A percentile compares a stretch with the other conserved stretches of the same genome.
Evolutionary conservation across 1,140 invertebrate genomes (phyloP).

Genomic region (Tetraneura akinire): DNA sequence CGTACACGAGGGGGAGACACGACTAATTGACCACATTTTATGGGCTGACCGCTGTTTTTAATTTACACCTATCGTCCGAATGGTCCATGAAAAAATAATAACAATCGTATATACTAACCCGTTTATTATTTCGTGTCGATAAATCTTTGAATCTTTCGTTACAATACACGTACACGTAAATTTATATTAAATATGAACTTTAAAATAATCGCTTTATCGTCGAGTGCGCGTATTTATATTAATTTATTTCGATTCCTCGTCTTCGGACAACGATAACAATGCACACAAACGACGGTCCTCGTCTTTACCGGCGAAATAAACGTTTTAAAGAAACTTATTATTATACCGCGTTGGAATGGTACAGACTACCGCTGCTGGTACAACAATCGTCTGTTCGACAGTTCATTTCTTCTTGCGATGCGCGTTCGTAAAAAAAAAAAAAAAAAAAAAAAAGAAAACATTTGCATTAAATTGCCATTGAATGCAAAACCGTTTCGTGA

Average conservation of each 20-base stretch:
- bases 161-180: not conserved
- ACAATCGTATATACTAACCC: not conserved
- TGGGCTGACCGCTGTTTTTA: constrained; percentile 27
- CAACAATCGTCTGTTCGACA: not conserved
- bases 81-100: constrained; percentile 1
- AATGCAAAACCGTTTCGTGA: constrained; percentile 47
- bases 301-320: not conserved
- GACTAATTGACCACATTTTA: constrained; percentile 37
- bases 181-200: not conserved
- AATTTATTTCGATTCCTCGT: constrained; percentile 5
- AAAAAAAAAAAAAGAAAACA: constrained; percentile 1
- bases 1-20: constrained; percentile 1
- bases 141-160: not conserved
- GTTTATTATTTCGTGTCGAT: not conserved
- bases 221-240: not conserved
- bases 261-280: not conserved
- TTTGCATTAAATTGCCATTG: constrained; percentile 49
- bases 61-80: constrained; percentile 26
- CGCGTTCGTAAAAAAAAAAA: constrained; percentile 13
- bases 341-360: constrained; percentile 3
- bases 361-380: too few species aligned
- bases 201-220: not conserved
- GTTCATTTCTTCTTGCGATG: not conserved
- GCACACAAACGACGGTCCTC: not conserved
- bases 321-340: not conserved